phyloP scores from a whole-genome alignment of 2,888 invertebrate species.

The Platycheirus albimanus region DNA sequence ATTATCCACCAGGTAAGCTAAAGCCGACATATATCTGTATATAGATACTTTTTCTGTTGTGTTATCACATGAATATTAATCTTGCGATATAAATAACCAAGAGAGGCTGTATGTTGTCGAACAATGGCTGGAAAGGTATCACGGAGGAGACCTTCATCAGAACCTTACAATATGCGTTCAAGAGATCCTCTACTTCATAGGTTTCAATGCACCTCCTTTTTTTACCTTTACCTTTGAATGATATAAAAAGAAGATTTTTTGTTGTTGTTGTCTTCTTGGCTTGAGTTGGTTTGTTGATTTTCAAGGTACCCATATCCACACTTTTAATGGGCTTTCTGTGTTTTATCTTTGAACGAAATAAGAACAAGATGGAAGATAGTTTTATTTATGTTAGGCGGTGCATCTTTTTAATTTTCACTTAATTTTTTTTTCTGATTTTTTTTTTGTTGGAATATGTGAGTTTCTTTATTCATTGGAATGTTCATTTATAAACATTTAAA shows the following conservation, averaged over 20 bases:
- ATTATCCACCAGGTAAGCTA: conserved; percentile 72
- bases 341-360: conserved; percentile 68
- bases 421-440: no score
- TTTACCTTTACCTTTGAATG: neutral
- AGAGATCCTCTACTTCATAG: conserved; percentile 18
- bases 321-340: conserved; percentile 74
- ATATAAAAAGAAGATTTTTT: conserved; percentile 30
- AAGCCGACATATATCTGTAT: conserved; percentile 56
- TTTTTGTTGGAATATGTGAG: neutral
- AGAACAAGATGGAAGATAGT: conserved; percentile 71
- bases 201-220: conserved; percentile 50
- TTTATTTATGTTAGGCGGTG: conserved; percentile 74
- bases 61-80: conserved; percentile 74
- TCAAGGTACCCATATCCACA: conserved; percentile 73
- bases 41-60: conserved; percentile 62
- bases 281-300: conserved; percentile 70
- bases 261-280: conserved; percentile 42
- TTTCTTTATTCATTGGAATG: conserved; percentile 33
- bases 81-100: conserved; percentile 70
- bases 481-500: conserved; percentile 63
- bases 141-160: conserved; percentile 41
- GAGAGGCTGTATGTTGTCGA: conserved; percentile 66
- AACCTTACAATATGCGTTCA: conserved; percentile 45
- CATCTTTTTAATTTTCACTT: conserved; percentile 71
- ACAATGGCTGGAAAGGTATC: conserved; percentile 53